Evolutionary conservation across 2,797 vertebrate species (phyloP).

Genomic region (Microtus agrestis): DNA sequence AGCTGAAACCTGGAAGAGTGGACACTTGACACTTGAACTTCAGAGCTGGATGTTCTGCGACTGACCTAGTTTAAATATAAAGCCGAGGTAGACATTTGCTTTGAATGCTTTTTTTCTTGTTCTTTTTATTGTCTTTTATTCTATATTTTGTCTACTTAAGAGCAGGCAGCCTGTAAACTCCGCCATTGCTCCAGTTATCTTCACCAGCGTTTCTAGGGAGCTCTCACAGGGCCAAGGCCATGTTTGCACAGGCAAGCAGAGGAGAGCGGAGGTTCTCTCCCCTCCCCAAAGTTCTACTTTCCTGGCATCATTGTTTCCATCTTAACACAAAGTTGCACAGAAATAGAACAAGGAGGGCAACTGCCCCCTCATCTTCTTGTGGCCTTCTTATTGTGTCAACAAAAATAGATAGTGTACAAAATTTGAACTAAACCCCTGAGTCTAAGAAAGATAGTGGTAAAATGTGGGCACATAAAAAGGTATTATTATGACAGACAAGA

Average conservation of each 20-base stretch:
- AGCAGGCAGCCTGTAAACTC: background rate
- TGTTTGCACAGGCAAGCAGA: background rate
- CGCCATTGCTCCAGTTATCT: background rate
- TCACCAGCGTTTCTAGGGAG: too few relatives aligned
- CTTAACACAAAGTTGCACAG: conserved; percentile 7
- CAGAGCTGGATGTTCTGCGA: background rate
- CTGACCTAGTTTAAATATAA: background rate
- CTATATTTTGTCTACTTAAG: background rate
- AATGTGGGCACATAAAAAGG: background rate
- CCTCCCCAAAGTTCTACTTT: background rate
- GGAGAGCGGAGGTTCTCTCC: background rate
- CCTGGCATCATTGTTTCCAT: background rate
- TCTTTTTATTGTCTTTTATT: background rate
- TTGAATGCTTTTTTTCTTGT: background rate
- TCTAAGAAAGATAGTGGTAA: background rate
- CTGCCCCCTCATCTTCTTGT: background rate
- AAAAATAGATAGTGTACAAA: background rate
- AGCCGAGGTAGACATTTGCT: background rate
- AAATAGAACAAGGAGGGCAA: background rate
- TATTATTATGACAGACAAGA: background rate
- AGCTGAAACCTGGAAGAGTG: background rate
- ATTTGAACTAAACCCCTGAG: background rate
- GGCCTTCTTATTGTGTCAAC: background rate
- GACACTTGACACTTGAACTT: background rate
- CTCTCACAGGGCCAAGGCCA: background rate